Conservation (phyloP, 2,888 invertebrate species). For the Philopedon plagiatum region DNA sequence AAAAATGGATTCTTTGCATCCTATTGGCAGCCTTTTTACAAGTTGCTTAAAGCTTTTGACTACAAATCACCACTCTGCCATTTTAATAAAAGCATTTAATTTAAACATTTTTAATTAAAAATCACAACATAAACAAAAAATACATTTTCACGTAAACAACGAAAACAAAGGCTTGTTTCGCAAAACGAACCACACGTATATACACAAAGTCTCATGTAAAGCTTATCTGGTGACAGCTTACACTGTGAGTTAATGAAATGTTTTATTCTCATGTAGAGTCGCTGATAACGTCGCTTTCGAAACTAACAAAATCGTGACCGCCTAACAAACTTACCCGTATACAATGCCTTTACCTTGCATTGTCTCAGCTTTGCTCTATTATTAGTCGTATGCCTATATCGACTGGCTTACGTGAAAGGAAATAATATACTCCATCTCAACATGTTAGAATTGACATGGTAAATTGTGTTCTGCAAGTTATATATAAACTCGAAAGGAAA, state of each 20-base stretch:
- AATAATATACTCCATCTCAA: slow-evolving; percentile 7
- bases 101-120: slow-evolving; percentile 37
- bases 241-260: slow-evolving; percentile 48
- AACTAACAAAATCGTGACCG: slow-evolving; percentile 34
- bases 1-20: too few species aligned
- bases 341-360: slow-evolving; percentile 23
- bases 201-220: slow-evolving; percentile 36
- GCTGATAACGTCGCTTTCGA: slow-evolving; percentile 42
- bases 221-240: slow-evolving; percentile 48
- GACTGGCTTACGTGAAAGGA: slow-evolving; percentile 7
- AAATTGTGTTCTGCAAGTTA: neutral
- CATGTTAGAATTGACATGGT: neutral
- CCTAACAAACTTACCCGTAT: slow-evolving; percentile 34
- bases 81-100: neutral
- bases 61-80: too few species aligned
- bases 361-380: slow-evolving; percentile 20
- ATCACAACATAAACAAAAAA: slow-evolving; percentile 28
- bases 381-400: slow-evolving; percentile 6
- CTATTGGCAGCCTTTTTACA: too few species aligned
- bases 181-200: slow-evolving; percentile 32
- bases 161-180: slow-evolving; percentile 27
- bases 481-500: too few species aligned
- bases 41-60: too few species aligned
- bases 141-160: slow-evolving; percentile 29
- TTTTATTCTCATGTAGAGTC: slow-evolving; percentile 43